Base-by-base conservation (phyloP, 2,797 vertebrate species). In the Prunella strophiata region DNA sequence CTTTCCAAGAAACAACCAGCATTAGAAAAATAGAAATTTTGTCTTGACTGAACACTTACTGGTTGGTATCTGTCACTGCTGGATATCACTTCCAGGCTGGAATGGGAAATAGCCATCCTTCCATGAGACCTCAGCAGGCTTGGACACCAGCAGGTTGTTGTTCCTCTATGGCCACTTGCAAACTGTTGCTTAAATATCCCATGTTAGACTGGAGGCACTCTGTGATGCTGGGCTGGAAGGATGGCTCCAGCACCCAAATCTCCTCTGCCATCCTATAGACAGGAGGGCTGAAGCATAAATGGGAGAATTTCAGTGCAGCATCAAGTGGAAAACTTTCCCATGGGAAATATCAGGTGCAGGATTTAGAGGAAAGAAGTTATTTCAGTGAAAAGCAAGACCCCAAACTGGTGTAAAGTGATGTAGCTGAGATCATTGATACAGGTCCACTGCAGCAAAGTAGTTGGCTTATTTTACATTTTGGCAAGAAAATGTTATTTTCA, bases 31-130 rank as follows among this genome's bases (percentile, higher is more conserved):
- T 4, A 66, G 0, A 40, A 34, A n/a, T 51, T 66, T 66, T 58
- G 10, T 51, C 63, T 74, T 63, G 67, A 66, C 63, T 81, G 58
- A 42, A 0, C 62, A n/a, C 73, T 68, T 47, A 34, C 17, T 61
- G 58, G 21, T 58, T 11, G 40, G 13, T 59, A 45, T 36, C 72
- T 58, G 45, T 89, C 8, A 6, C 34, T 72, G 66, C 55, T 88
- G 62, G 80, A 23, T 73, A 63, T 50, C 74, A 23, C 43, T 54
- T 85, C 42, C 82, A 81, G 78, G 61, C 57, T 88, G 76, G 13
- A 54, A 36, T 5, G 76, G 91, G 91, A 89, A 90, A 94, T 51
- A 94, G 74, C 83, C 84, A 85, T 88, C 84, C 59, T 67, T 67
- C 4, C 0, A 36, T 30, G 25, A 51, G 72, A 82, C 54, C 86